Conservation (phyloP, 2,888 invertebrate genomes). For the Cyrtodaria siliqua region DNA sequence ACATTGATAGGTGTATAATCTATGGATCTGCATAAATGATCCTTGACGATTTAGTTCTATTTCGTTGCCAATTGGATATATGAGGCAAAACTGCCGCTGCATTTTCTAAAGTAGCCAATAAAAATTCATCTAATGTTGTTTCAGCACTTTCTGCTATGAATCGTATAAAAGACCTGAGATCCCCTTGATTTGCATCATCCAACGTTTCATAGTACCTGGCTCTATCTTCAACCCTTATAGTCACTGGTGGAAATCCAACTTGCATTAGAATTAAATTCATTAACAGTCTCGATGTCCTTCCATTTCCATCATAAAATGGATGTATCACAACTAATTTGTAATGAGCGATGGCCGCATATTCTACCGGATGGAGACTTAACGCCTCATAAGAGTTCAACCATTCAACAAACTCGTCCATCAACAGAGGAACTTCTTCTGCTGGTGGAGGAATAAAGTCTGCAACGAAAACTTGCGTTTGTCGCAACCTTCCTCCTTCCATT, state of each 20-base stretch:
- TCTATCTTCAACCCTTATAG: constrained; percentile 93
- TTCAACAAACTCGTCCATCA: constrained; percentile 95
- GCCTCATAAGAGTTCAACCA: constrained; percentile 96
- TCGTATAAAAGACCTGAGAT: constrained; percentile 97
- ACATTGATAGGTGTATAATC: no score
- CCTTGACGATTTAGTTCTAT: constrained; percentile 37
- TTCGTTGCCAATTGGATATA: constrained; percentile 39
- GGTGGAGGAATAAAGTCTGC: constrained; percentile 97
- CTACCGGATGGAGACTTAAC: constrained; percentile 94
- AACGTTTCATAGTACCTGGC: constrained; percentile 93
- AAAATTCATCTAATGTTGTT: constrained; percentile 94
- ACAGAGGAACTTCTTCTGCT: constrained; percentile 92
- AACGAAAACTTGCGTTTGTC: constrained; percentile 92
- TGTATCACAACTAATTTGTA: constrained; percentile 99
- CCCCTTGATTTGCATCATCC: constrained; percentile 96
- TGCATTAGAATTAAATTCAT: constrained; percentile 98
- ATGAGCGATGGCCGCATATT: constrained; percentile 97
- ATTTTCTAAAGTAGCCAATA: constrained; percentile 86
- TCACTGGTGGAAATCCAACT: constrained; percentile 98
- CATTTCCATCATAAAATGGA: constrained; percentile 98
- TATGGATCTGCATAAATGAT: constrained; percentile 56
- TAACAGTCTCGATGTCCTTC: constrained; percentile 96
- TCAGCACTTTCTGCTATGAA: constrained; percentile 97
- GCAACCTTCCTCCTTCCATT: constrained; percentile 94
- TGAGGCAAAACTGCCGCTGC: constrained; percentile 57